Evolutionary conservation across 1,140 invertebrate species (phyloP).

Genomic region (Ectropis grisescens): DNA sequence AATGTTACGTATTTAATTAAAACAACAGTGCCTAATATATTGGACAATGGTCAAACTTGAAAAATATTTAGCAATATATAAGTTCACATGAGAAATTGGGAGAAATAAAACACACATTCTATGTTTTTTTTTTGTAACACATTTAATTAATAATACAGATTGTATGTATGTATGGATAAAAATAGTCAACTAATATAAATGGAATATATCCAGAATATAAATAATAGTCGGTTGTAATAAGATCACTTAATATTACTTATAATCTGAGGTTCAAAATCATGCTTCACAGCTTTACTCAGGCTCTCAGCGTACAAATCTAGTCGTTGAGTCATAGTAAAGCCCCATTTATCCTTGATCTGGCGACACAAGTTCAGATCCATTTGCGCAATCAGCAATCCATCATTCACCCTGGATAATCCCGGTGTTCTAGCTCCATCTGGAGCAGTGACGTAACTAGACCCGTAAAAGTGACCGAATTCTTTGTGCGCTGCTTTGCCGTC

Average conservation of each 20-base stretch:
- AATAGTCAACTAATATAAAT: too few species aligned
- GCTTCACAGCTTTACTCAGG: slow-evolving; percentile 33
- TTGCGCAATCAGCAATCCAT: slow-evolving; percentile 93
- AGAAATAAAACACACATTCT: too few species aligned
- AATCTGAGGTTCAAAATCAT: slow-evolving; percentile 39
- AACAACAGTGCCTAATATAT: too few species aligned
- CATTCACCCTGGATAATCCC: slow-evolving; percentile 85
- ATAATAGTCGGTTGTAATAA: too few species aligned
- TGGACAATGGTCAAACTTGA: too few species aligned
- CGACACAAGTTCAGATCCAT: slow-evolving; percentile 96
- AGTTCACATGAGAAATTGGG: too few species aligned
- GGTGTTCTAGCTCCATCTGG: slow-evolving; percentile 95
- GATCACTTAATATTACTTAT: slow-evolving; percentile 12
- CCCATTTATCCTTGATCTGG: slow-evolving; percentile 96
- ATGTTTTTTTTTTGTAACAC: too few species aligned
- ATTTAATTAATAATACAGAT: too few species aligned
- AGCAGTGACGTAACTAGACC: slow-evolving; percentile 93
- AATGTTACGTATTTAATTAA: too few species aligned
- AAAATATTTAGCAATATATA: too few species aligned
- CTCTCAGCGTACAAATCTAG: slow-evolving; percentile 89
- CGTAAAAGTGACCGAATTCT: slow-evolving; percentile 98
- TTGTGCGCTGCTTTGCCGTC: slow-evolving; percentile 93
- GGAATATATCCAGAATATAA: too few species aligned
- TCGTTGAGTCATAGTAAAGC: slow-evolving; percentile 96
- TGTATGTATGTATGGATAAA: too few species aligned